Percentiles rank a stretch among this genome's conserved stretches.
phyloP scores from a whole-genome alignment of 2,888 invertebrate genomes.

The Acrocyrtus sp. region DNA sequence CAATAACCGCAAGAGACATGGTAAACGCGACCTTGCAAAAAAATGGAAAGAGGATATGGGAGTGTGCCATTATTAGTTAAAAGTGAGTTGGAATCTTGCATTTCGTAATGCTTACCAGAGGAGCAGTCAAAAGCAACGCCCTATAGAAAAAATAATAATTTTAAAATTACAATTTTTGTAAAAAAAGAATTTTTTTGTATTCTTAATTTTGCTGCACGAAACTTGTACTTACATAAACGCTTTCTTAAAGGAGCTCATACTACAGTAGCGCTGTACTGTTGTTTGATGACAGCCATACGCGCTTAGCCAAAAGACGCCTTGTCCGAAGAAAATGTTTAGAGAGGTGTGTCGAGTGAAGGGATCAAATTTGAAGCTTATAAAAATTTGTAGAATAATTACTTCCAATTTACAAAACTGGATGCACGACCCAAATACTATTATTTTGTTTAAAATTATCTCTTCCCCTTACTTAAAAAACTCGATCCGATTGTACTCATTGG shows the following conservation, averaged over 20 bases:
- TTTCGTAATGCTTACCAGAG: slow-evolving; percentile 47
- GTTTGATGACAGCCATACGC: slow-evolving; percentile 64
- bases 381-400: slow-evolving; percentile 9
- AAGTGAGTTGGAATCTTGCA: too few relatives aligned
- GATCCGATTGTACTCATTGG: slow-evolving; percentile 58
- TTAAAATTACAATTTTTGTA: neutral
- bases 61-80: too few relatives aligned
- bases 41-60: too few relatives aligned
- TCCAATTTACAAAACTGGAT: too few relatives aligned
- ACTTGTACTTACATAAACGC: slow-evolving; percentile 41
- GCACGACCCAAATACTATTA: neutral
- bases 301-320: slow-evolving; percentile 59
- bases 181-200: too few relatives aligned
- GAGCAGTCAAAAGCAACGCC: slow-evolving; percentile 60
- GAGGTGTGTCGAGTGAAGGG: slow-evolving; percentile 59
- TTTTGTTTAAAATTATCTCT: neutral
- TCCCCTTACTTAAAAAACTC: slow-evolving; percentile 59
- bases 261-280: slow-evolving; percentile 64
- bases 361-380: slow-evolving; percentile 57
- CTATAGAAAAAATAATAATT: slow-evolving; percentile 35
- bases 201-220: too few relatives aligned
- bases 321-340: slow-evolving; percentile 60
- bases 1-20: slow-evolving; percentile 62
- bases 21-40: slow-evolving; percentile 59
- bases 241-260: slow-evolving; percentile 35